These are phyloP conservation scores for Oedothorax gibbosus DNA, from an alignment of 1,140 invertebrate species.

Conservation along the genomic window DNA sequence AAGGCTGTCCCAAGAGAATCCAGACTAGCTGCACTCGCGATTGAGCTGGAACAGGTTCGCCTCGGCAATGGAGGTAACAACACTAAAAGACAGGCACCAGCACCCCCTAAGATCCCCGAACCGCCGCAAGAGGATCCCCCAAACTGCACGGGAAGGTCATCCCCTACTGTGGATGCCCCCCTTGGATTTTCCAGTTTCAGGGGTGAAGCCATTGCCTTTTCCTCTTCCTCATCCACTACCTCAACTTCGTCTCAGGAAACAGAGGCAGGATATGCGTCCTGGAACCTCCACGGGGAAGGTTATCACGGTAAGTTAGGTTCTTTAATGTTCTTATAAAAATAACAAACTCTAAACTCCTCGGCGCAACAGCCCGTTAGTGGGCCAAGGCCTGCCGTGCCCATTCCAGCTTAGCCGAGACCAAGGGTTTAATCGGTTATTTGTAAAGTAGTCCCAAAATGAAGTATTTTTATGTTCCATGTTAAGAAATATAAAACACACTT, in stretches of 20 bases:
- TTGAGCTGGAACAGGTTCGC: constrained; percentile 57
- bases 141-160: constrained; percentile 21
- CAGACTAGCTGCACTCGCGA: constrained; percentile 54
- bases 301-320: too few relatives aligned
- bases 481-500: too few relatives aligned
- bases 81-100: constrained; percentile 53
- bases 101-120: constrained; percentile 54
- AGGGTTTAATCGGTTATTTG: too few relatives aligned
- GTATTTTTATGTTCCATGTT: too few relatives aligned
- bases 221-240: constrained; percentile 51
- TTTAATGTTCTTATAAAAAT: too few relatives aligned
- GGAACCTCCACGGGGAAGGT: constrained; percentile 46
- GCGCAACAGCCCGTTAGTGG: too few relatives aligned
- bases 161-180: constrained; percentile 16
- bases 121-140: constrained; percentile 53
- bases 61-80: constrained; percentile 29
- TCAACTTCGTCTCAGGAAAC: constrained; percentile 57
- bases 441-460: too few relatives aligned
- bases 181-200: constrained; percentile 33
- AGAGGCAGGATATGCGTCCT: constrained; percentile 53
- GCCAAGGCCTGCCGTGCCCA: too few relatives aligned
- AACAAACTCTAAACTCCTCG: too few relatives aligned
- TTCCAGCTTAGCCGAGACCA: too few relatives aligned
- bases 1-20: constrained; percentile 32
- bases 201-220: constrained; percentile 41